Conservation (phyloP, 2,888 invertebrate genomes). For the Eilema griseolum region DNA sequence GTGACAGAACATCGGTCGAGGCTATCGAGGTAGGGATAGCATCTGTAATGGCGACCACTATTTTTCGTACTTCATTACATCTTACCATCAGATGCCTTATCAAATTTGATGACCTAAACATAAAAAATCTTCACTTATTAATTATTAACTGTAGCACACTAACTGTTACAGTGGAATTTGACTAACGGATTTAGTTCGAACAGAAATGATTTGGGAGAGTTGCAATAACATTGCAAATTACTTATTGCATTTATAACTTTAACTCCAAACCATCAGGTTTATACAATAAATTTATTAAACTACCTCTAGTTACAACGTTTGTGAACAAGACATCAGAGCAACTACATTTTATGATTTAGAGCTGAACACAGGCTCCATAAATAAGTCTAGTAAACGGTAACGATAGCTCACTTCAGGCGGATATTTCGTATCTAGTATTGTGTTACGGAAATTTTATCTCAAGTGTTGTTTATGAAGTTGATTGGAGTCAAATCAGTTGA, state of each 20-base stretch:
- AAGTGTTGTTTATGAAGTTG: constrained; percentile 48
- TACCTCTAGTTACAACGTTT: constrained; percentile 29
- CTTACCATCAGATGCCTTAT: too few species aligned
- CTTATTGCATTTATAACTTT: not conserved
- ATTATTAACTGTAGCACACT: too few species aligned
- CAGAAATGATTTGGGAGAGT: not conserved
- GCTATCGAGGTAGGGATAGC: too few species aligned
- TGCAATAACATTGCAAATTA: not conserved
- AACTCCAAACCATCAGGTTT: constrained; percentile 8
- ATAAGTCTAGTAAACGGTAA: constrained; percentile 47
- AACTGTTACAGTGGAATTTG: too few species aligned
- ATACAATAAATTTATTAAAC: constrained; percentile 17
- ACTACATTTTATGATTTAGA: constrained; percentile 47
- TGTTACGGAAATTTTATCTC: constrained; percentile 55
- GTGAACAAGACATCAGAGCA: constrained; percentile 31
- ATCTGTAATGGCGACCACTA: too few species aligned
- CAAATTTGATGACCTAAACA: too few species aligned
- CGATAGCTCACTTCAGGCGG: constrained; percentile 38
- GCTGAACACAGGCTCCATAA: constrained; percentile 40
- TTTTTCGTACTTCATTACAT: too few species aligned
- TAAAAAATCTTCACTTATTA: not conserved
- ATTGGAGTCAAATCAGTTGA: constrained; percentile 62
- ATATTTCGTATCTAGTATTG: constrained; percentile 50
- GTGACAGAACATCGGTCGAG: too few species aligned
- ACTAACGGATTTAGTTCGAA: not conserved